Base-by-base conservation (phyloP, 2,113 vertebrate species). In the Cnemophilus loriae region DNA sequence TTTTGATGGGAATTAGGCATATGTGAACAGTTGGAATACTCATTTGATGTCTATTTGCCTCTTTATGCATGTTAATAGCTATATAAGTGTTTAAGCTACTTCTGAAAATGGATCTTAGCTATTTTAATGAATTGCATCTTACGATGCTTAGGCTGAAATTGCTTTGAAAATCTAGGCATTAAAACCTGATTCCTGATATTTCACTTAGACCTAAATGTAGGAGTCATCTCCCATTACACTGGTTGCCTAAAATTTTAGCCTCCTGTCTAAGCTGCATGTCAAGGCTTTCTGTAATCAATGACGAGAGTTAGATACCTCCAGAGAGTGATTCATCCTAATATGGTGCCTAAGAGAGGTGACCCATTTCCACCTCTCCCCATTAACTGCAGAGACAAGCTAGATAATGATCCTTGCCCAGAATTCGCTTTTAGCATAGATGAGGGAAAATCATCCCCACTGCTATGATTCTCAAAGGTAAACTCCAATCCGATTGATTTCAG, bases 11-110 rank as follows among this genome's bases (percentile, higher is more conserved):
- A 93, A 86, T 92, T 93, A 93, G 75, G 61, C 87, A 95, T 97
- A 93, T 92, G 82, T 93, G 96, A 94, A 92, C 82, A 85, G 84
- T 83, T 94, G 90, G 90, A 96, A 88, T 87, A 80, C 53, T 93
- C 88, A 88, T 95, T 96, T 91, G 92, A 86, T 69, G 37, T 86
- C 90, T 94, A 65, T 92, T 96, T 96, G 79, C 35, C 78, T 91
- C 78, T 94, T 95, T 94, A 94, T 91, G 71, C 42, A 80, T 83
- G 92, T 85, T 93, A 95, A 92, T 90, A 88, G n/a, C 90, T 80
- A 69, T 55, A 27, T 65, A 94, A 95, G 85, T 93, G 88, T 96
- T 94, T 85, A 85, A 95, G 85, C 74, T 94, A 79, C 92, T 77
- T 94, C 71, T 80, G 90, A 83, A 95, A 97, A 93, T 80, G 85